These are phyloP conservation scores for Carcharodon carcharias DNA, from an alignment of 2,797 vertebrate genomes.

Conservation along the genomic window DNA sequence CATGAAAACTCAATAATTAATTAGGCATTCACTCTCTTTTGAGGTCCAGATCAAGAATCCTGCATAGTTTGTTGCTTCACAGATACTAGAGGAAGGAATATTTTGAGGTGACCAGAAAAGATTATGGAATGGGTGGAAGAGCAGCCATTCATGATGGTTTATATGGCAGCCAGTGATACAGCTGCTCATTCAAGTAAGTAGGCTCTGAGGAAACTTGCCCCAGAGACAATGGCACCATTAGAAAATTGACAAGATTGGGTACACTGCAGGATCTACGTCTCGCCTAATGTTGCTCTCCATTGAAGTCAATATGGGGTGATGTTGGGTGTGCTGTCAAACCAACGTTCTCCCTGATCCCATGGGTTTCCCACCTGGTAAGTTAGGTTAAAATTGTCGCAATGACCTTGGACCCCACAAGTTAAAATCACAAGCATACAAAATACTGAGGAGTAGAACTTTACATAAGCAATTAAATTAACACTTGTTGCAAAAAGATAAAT, in stretches of 20 bases:
- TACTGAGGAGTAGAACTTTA: background rate
- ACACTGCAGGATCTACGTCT: background rate
- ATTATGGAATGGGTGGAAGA: background rate
- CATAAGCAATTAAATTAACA: background rate
- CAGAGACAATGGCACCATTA: background rate
- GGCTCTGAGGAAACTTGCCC: background rate
- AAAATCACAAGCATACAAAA: background rate
- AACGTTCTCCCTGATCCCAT: background rate
- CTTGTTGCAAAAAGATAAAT: conserved; percentile 16
- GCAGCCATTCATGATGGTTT: background rate
- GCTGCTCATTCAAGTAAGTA: background rate
- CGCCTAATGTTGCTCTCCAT: background rate
- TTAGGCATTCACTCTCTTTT: background rate
- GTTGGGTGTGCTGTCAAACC: background rate
- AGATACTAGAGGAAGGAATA: background rate
- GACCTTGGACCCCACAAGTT: background rate
- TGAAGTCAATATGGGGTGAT: background rate
- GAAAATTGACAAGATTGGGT: background rate
- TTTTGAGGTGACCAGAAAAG: background rate
- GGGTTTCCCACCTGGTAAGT: background rate
- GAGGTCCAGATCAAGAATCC: background rate
- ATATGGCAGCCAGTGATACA: background rate
- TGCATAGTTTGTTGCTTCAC: background rate
- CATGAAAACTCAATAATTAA: background rate
- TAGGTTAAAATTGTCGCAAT: background rate